These are phyloP conservation scores for Temnothorax longispinosus DNA, from an alignment of 1,140 invertebrate species.

Conservation along the genomic window DNA sequence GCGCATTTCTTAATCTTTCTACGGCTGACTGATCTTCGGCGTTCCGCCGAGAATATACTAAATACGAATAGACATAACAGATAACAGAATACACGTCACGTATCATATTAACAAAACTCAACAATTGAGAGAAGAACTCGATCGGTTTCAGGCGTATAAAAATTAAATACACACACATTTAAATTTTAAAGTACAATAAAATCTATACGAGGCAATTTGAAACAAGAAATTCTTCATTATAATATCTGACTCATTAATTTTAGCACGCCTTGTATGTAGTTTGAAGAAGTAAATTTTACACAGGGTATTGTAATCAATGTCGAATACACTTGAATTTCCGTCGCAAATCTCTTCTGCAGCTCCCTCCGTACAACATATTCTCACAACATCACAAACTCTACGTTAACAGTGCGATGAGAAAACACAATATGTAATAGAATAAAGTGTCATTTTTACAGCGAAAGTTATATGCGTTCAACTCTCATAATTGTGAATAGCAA, in stretches of 20 bases:
- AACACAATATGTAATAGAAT: slow-evolving; percentile 14
- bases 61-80: slow-evolving; percentile 2
- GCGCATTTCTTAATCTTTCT: slow-evolving; percentile 9
- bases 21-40: slow-evolving; percentile 37
- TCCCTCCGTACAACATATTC: not conserved
- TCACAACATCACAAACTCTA: not conserved
- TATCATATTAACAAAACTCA: not conserved
- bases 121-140: not conserved
- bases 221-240: not conserved
- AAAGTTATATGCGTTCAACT: slow-evolving; percentile 31
- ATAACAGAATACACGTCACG: not conserved
- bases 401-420: not conserved
- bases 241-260: not conserved
- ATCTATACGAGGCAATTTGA: not conserved
- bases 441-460: slow-evolving; percentile 29
- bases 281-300: slow-evolving; percentile 43
- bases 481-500: slow-evolving; percentile 30
- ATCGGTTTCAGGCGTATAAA: not conserved
- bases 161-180: not conserved
- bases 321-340: not conserved
- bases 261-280: slow-evolving; percentile 22
- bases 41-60: not conserved
- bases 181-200: slow-evolving; percentile 26
- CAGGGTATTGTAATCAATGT: slow-evolving; percentile 38
- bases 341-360: not conserved